phyloP scores from a whole-genome alignment of 2,888 invertebrate species.

The Plemyria rubiginata region DNA sequence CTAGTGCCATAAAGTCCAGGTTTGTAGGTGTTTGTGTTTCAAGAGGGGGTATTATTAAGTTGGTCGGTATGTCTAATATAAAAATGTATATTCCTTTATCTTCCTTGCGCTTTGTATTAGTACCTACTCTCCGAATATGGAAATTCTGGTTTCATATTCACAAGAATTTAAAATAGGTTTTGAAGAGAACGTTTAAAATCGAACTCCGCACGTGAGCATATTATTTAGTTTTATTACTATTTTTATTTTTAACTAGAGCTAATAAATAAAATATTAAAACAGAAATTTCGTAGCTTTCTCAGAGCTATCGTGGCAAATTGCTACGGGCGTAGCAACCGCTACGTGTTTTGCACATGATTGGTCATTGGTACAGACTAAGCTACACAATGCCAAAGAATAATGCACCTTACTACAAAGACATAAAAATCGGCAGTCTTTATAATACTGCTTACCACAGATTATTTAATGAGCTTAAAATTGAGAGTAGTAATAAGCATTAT shows the following conservation, averaged over 20 bases:
- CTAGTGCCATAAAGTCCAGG: conserved; percentile 10
- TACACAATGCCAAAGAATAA: too few relatives aligned
- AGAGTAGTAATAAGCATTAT: too few relatives aligned
- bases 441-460: too few relatives aligned
- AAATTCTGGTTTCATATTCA: conserved; percentile 51
- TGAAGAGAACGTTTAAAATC: conserved; percentile 5
- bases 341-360: background rate
- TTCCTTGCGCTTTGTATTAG: conserved; percentile 43
- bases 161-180: conserved; percentile 45
- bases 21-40: background rate
- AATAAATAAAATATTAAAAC: too few relatives aligned
- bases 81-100: conserved; percentile 43
- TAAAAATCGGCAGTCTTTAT: too few relatives aligned
- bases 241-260: too few relatives aligned
- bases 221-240: background rate
- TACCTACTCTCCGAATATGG: conserved; percentile 58
- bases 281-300: background rate
- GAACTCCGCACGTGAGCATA: background rate
- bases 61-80: conserved; percentile 36
- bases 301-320: background rate
- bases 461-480: too few relatives aligned
- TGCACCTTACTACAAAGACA: too few relatives aligned
- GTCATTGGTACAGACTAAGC: background rate
- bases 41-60: conserved; percentile 34
- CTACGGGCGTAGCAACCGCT: background rate